phyloP scores from a whole-genome alignment of 2,888 invertebrate genomes.

The Melanophora roralis region DNA sequence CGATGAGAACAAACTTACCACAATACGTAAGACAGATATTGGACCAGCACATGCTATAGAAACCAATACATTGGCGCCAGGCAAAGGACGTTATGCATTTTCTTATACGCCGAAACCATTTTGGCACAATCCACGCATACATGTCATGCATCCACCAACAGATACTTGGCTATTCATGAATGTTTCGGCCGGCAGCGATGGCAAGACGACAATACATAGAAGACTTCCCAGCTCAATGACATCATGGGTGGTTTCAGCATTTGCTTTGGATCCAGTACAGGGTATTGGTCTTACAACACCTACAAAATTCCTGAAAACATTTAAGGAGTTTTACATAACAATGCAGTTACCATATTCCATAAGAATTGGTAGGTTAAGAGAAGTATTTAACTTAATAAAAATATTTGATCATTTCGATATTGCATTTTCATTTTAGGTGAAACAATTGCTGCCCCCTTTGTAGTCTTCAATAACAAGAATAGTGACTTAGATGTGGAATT shows the following conservation, averaged over 20 bases:
- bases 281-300: conserved; percentile 87
- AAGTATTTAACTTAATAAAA: not conserved
- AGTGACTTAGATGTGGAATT: conserved; percentile 88
- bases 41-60: conserved; percentile 78
- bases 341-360: conserved; percentile 93
- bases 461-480: conserved; percentile 91
- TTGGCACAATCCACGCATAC: conserved; percentile 88
- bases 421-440: conserved; percentile 81
- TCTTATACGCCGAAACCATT: conserved; percentile 90
- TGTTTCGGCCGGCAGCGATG: conserved; percentile 85
- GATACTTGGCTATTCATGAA: conserved; percentile 91
- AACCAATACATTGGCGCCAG: conserved; percentile 85
- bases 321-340: conserved; percentile 89
- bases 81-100: conserved; percentile 94
- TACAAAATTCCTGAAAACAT: conserved; percentile 83
- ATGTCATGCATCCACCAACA: conserved; percentile 84
- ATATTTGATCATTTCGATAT: not conserved
- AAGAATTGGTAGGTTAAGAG: conserved; percentile 78
- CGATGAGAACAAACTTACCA: conserved; percentile 72
- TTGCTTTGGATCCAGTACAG: conserved; percentile 85
- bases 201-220: conserved; percentile 80
- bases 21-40: conserved; percentile 76
- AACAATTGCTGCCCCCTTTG: conserved; percentile 91
- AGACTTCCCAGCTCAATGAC: conserved; percentile 89
- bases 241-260: conserved; percentile 90